Percentiles rank a stretch among this genome's conserved stretches.
These are phyloP conservation scores for Chrysopa pallens DNA, from an alignment of 1,140 invertebrate genomes.

Conservation along the genomic window DNA sequence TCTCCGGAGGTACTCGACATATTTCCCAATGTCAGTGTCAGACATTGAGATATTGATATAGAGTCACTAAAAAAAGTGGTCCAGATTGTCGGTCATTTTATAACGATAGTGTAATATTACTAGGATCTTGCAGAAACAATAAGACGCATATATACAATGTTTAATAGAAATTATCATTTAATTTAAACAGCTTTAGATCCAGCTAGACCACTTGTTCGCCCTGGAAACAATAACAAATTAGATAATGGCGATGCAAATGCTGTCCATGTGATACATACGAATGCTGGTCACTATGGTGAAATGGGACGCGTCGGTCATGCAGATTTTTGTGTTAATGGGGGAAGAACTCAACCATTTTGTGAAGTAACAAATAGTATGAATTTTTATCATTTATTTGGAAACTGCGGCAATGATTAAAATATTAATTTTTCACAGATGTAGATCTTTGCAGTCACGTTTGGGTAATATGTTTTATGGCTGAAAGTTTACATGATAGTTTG, in stretches of 20 bases:
- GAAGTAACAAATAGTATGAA: slow-evolving; percentile 41
- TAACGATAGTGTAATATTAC: too few relatives aligned
- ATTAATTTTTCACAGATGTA: slow-evolving; percentile 26
- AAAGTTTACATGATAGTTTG: slow-evolving; percentile 33
- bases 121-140: too few relatives aligned
- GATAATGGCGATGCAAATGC: slow-evolving; percentile 48
- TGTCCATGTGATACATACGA: slow-evolving; percentile 57
- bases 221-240: slow-evolving; percentile 35
- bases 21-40: too few relatives aligned
- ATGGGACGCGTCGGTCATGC: slow-evolving; percentile 45
- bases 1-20: too few relatives aligned
- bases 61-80: too few relatives aligned
- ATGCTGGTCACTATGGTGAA: slow-evolving; percentile 55
- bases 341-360: slow-evolving; percentile 51
- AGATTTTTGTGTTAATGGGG: slow-evolving; percentile 60
- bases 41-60: too few relatives aligned
- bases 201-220: slow-evolving; percentile 44
- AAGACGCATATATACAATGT: too few relatives aligned
- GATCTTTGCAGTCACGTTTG: slow-evolving; percentile 56
- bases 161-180: too few relatives aligned
- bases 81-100: too few relatives aligned
- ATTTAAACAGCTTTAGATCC: slow-evolving; percentile 42
- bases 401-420: too few relatives aligned
- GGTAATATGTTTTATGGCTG: slow-evolving; percentile 55
- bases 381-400: background rate